Percentiles rank a stretch among this genome's conserved stretches.
These are phyloP conservation scores for Thermophis baileyi DNA, from an alignment of 2,113 vertebrate species.

Conservation along the genomic window DNA sequence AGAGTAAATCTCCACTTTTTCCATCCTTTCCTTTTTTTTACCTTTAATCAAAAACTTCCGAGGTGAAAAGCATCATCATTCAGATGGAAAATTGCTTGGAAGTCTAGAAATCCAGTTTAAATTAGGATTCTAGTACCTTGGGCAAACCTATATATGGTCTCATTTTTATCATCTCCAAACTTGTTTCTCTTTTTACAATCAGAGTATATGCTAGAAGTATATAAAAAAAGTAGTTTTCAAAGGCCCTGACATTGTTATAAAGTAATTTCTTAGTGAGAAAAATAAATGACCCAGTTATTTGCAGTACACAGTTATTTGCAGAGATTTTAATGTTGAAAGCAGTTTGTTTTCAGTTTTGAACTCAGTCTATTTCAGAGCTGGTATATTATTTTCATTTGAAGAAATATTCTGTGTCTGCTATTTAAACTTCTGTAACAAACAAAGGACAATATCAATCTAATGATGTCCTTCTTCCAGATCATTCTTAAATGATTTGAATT, in stretches of 20 bases:
- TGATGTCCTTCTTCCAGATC: not conserved
- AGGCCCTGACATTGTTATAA: constrained; percentile 10
- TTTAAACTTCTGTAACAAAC: not conserved
- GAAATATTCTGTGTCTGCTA: not conserved
- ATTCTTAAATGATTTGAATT: not conserved
- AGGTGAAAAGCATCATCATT: not conserved
- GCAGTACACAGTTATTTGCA: not conserved
- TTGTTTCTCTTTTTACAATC: not conserved
- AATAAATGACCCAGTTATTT: not conserved
- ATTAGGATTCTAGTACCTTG: constrained; percentile 3
- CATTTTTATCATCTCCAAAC: not conserved
- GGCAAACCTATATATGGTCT: not conserved
- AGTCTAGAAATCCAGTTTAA: constrained; percentile 15
- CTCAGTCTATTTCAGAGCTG: not conserved
- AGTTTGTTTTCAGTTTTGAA: not conserved
- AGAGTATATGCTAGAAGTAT: not conserved
- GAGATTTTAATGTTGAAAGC: not conserved
- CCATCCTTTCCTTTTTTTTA: not conserved
- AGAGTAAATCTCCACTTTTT: not conserved
- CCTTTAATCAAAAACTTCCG: not conserved
- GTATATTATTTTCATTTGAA: not conserved
- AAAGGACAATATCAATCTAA: not conserved
- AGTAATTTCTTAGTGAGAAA: constrained; percentile 4
- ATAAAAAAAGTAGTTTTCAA: constrained; percentile 6
- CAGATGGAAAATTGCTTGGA: not conserved